These are phyloP conservation scores for Ceratosolen solmsi DNA, from an alignment of 1,140 invertebrate species.

Conservation along the genomic window DNA sequence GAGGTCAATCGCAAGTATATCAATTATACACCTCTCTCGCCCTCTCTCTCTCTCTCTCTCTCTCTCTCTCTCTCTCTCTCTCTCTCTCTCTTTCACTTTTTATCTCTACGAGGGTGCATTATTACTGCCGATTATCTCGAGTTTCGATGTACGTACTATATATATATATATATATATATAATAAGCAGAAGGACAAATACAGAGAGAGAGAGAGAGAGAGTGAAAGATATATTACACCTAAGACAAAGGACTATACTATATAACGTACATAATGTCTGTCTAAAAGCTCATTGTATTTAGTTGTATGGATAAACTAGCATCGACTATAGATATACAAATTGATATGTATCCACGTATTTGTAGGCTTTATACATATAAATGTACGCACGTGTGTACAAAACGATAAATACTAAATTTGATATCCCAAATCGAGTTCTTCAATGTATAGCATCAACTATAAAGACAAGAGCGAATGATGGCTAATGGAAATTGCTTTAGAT, in stretches of 20 bases:
- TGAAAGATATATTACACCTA: background rate
- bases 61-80: background rate
- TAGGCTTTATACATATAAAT: background rate
- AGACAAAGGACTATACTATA: background rate
- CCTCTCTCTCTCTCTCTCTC: background rate
- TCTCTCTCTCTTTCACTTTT: background rate
- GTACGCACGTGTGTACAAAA: background rate
- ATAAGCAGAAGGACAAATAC: background rate
- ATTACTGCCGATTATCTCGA: background rate
- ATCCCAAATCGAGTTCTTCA: background rate
- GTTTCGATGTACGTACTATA: background rate
- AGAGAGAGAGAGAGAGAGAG: background rate
- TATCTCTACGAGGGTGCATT: background rate
- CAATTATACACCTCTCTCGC: constrained; percentile 23
- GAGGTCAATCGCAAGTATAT: constrained; percentile 14
- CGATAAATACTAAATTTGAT: background rate
- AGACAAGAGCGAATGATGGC: background rate
- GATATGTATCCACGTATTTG: background rate
- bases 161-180: background rate
- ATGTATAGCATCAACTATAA: background rate
- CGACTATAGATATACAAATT: background rate
- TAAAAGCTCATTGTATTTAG: background rate
- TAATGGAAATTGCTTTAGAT: no score
- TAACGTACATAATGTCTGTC: background rate
- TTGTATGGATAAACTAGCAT: background rate